Base-by-base conservation (phyloP, 2,888 invertebrate species). In the Notocelia uddmanniana region DNA sequence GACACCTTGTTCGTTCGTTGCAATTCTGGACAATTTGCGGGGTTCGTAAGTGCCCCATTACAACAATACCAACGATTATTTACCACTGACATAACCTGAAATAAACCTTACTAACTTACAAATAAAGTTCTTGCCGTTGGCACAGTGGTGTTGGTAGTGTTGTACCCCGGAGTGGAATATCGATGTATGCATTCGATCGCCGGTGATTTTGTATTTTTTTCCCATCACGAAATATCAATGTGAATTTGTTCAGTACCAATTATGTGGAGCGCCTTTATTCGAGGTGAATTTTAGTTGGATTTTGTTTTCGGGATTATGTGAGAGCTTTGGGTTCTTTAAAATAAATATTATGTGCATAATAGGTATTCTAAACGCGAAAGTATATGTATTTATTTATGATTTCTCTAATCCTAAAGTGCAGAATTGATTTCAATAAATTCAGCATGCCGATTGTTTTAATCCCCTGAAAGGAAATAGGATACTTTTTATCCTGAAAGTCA, bases 151-250 rank as follows among this genome's bases (percentile, higher is more conserved):
- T 75, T 87, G 75, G 89, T 79, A 73, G 78, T 79, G 80, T 76
- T 79, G 83, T 78, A 81, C 83, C 73, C 41, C 75, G 76, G 78
- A 77, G 83, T 81, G 83, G 89, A 87, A 88, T 89, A 91, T 90
- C 90, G 88, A 86, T 82, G 79, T 85, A 89, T 86, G 89, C 89
- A 89, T 90, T 88, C 89, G 87, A 92, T 92, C 91, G 91, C 89
- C 87, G 88, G 82, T 79, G 80, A 85, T 90, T 91, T 90, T 90
- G 85, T 88, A 84, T 87, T 90, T 92, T 92, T 92, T 92, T 91
- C 91, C 86, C 92, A 91, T 87, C 93, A 92, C 93, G 91, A 93
- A 72, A 89, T 91, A 92, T 92, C 91, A 92, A 92, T 92, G 93
- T 87, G 89, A 91, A 93, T 92, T 92, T 91, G 92, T 92, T 90